Percentiles rank a stretch among this genome's conserved stretches.
phyloP scores from a whole-genome alignment of 37 sponge, comb jelly and placozoan species.

The Cliona cf. orientalis region DNA sequence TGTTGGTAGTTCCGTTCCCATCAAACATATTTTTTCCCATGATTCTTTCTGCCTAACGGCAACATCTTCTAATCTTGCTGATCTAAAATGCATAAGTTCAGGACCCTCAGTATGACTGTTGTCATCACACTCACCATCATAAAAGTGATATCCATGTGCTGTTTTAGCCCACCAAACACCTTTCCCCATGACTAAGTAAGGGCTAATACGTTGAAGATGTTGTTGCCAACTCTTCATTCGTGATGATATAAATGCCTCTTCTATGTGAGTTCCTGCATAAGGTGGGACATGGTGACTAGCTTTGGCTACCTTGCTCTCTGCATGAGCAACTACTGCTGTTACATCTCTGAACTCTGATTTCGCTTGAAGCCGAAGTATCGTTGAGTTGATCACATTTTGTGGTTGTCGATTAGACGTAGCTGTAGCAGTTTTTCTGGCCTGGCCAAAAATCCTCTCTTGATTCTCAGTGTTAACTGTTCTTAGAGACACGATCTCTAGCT shows the following conservation, averaged over 20 bases:
- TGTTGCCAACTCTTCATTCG: constrained; percentile 9
- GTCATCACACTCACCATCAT: neutral
- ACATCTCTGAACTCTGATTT: neutral
- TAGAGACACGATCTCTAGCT: constrained; percentile 18
- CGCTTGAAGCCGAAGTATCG: constrained; percentile 4
- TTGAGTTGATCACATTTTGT: constrained; percentile 1
- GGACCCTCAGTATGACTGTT: neutral
- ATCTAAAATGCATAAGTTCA: neutral
- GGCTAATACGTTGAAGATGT: neutral
- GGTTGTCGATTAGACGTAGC: constrained; percentile 9
- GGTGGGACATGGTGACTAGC: neutral
- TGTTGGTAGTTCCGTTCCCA: neutral
- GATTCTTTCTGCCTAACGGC: neutral
- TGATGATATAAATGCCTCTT: neutral
- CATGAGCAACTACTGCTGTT: neutral
- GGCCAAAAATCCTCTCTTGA: neutral
- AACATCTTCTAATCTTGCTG: neutral
- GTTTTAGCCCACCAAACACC: neutral
- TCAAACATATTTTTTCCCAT: neutral
- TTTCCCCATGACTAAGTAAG: neutral
- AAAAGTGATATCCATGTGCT: neutral
- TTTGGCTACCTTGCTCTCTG: neutral
- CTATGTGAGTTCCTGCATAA: neutral
- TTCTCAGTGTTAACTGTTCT: constrained; percentile 8
- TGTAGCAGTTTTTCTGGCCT: neutral